These are phyloP conservation scores for Heteronetta atricapilla DNA, from an alignment of 2,113 vertebrate genomes.

Conservation along the genomic window DNA sequence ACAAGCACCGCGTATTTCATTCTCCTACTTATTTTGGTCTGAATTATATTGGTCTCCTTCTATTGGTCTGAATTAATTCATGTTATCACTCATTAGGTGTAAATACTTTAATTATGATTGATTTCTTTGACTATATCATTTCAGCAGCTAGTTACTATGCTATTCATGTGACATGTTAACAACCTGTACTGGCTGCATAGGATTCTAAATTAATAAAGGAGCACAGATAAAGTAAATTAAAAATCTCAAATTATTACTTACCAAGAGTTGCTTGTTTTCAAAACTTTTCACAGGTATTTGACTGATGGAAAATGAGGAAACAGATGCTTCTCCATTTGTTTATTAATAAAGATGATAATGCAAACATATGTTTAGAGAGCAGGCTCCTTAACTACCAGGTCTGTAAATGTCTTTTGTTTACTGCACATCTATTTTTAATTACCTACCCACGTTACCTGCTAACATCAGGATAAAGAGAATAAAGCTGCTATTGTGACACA, in stretches of 20 bases:
- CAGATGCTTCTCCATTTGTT: not conserved
- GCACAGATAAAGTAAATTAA: not conserved
- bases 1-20: not conserved
- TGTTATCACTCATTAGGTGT: not conserved
- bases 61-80: not conserved
- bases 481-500: not conserved
- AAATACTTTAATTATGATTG: not conserved
- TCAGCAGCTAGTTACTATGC: not conserved
- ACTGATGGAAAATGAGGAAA: not conserved
- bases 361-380: not conserved
- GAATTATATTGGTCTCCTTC: not conserved
- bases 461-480: not conserved
- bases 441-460: not conserved
- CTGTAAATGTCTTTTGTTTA: not conserved
- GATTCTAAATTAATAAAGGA: not conserved
- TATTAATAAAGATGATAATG: not conserved
- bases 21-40: not conserved
- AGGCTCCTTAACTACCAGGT: not conserved
- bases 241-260: not conserved
- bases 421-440: not conserved
- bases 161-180: not conserved
- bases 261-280: not conserved
- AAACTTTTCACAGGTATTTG: not conserved
- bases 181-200: not conserved
- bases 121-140: not conserved